Evolutionary conservation across 2,113 vertebrate species (phyloP), one percentile per base, ranked within the genome.

Genomic region (Azemiops feae): DNA sequence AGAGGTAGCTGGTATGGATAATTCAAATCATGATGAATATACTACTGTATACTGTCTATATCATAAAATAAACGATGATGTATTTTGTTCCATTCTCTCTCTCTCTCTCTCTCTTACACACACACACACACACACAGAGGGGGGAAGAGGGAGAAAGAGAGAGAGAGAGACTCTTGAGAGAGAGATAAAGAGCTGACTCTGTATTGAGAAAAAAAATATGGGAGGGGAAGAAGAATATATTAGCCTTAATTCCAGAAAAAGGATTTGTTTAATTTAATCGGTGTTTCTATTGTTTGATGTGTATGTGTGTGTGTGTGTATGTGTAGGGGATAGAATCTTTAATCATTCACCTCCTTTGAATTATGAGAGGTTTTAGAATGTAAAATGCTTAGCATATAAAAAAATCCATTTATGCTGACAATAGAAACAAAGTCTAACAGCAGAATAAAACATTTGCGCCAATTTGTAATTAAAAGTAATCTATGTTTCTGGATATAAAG

Each of bases 311-410:
- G 11, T 53, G 11, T 53, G 52, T 53, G 11, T 54, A 3, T 81
- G 74, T 81, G 69, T 81, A 39, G 74, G 34, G 18, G 18, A 95
- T 94, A 69, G 93, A 94, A 94, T n/a, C 0, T 92, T 95, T 91
- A 95, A 94, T 95, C 92, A 93, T 95, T 95, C 69, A 95, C 74
- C 52, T 88, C 92, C 89, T 94, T 81, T 16, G 94, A 93, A 94
- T 23, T 55, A 87, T 85, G 85, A 96, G 89, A 34, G 53, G 39
- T 88, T 87, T 87, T 60, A 89, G 91, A 52, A 91, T 43, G 92
- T 92, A 91, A 86, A 96, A 96, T 91, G 94, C 85, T 95, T 93
- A 95, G 57, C 81, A 91, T 39, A 58, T 23, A 9, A 30, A 34
- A 11, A 34, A 45, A 95, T 87, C 64, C 81, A 81, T 93, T 93